A percentile compares a stretch with the other conserved stretches of the same genome.
Conservation (phyloP, 2,113 vertebrate species). For the Platichthys stellatus region DNA sequence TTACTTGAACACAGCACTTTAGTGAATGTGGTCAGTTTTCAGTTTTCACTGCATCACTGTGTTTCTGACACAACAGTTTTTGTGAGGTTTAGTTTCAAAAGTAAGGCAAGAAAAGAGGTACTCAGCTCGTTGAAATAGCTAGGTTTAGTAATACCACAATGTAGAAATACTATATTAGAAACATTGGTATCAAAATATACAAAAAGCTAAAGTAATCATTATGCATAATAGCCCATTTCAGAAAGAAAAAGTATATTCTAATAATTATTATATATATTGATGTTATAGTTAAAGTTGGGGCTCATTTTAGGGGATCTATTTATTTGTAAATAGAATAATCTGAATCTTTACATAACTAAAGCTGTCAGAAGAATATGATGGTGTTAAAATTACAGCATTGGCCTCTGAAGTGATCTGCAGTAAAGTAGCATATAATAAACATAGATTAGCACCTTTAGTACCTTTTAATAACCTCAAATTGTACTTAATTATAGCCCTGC, state of each 20-base stretch:
- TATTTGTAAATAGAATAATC: not conserved
- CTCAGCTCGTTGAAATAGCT: not conserved
- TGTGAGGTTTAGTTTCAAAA: not conserved
- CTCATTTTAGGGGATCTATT: too few species aligned
- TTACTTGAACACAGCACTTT: not conserved
- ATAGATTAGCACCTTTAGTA: too few species aligned
- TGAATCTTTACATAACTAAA: not conserved
- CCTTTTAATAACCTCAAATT: not conserved
- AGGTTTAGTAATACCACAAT: not conserved
- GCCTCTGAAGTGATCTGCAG: too few species aligned
- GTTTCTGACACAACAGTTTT: not conserved
- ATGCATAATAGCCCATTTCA: too few species aligned
- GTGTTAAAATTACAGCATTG: too few species aligned
- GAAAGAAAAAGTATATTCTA: too few species aligned
- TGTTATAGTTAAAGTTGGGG: too few species aligned
- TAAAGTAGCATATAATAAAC: too few species aligned
- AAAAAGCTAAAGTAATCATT: too few species aligned
- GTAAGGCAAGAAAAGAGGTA: not conserved
- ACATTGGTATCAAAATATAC: not conserved
- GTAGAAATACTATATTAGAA: not conserved
- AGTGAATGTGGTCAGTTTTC: not conserved
- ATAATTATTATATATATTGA: too few species aligned
- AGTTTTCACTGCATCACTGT: not conserved
- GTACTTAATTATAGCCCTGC: not conserved
- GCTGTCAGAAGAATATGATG: not conserved